These are phyloP conservation scores for Pogonomyrmex barbatus DNA, from an alignment of 1,140 invertebrate genomes.

Conservation along the genomic window DNA sequence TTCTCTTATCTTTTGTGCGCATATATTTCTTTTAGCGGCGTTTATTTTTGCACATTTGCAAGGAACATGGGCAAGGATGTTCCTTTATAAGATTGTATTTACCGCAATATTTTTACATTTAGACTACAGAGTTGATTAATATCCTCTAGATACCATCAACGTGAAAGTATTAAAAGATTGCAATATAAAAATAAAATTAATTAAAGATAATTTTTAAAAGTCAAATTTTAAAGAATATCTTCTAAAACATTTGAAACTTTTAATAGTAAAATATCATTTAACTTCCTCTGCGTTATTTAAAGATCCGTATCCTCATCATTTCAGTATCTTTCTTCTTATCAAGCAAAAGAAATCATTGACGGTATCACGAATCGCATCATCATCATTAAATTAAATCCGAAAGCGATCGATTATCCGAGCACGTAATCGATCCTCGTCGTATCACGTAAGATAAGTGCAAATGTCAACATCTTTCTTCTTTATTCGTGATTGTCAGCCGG, in stretches of 20 bases:
- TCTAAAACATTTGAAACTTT: not conserved
- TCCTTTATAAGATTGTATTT: not conserved
- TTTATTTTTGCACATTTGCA: not conserved
- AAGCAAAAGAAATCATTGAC: not conserved
- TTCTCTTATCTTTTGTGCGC: not conserved
- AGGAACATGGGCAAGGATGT: not conserved
- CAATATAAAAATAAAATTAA: not conserved
- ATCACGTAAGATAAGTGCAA: not conserved
- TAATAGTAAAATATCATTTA: not conserved
- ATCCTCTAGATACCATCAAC: not conserved
- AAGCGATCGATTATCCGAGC: not conserved
- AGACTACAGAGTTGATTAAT: not conserved
- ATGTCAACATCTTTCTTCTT: constrained; percentile 9
- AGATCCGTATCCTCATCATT: not conserved
- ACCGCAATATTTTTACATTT: not conserved
- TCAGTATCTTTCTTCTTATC: not conserved
- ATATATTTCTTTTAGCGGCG: constrained; percentile 3
- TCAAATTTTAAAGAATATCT: not conserved
- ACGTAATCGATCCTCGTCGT: constrained; percentile 1
- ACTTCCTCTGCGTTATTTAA: not conserved
- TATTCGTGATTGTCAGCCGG: not conserved
- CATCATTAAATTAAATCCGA: not conserved
- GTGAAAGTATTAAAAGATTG: constrained; percentile 10
- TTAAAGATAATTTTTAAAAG: not conserved
- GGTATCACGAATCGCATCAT: not conserved